Evolutionary conservation across 2,888 invertebrate genomes (phyloP).

Genomic region (Laspeyria flexula): DNA sequence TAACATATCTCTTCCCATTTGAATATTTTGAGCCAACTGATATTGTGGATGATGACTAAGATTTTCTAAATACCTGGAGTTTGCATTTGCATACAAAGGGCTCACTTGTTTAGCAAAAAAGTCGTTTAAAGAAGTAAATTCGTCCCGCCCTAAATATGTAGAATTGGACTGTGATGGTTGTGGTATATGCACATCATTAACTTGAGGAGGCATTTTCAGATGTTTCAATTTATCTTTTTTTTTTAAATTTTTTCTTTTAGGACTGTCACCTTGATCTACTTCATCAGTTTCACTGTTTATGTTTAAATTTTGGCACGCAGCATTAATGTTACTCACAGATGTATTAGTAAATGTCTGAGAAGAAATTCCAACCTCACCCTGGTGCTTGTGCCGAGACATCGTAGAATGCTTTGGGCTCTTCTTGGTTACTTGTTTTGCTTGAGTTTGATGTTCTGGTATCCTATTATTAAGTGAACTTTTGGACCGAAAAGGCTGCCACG

Average conservation of each 20-base stretch:
- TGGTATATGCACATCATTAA: conserved; percentile 34
- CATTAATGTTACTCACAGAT: conserved; percentile 41
- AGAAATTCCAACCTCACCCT: conserved; percentile 27
- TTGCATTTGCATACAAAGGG: conserved; percentile 65
- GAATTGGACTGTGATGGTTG: conserved; percentile 29
- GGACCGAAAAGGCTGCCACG: conserved; percentile 54
- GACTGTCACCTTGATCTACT: conserved; percentile 39
- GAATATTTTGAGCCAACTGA: conserved; percentile 57
- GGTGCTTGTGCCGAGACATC: conserved; percentile 33
- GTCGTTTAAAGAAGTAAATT: conserved; percentile 58
- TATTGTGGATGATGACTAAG: conserved; percentile 71
- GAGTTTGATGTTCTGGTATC: conserved; percentile 44
- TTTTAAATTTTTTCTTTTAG: conserved; percentile 65
- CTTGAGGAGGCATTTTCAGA: conserved; percentile 54
- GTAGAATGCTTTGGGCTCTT: conserved; percentile 26
- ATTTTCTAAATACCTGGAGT: conserved; percentile 73
- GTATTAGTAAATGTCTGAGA: conserved; percentile 33
- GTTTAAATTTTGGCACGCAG: conserved; percentile 48
- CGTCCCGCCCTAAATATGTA: conserved; percentile 24
- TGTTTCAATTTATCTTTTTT: conserved; percentile 66
- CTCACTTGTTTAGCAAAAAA: conserved; percentile 61
- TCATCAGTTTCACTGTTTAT: conserved; percentile 48
- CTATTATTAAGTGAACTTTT: conserved; percentile 50
- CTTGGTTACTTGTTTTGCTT: conserved; percentile 27
- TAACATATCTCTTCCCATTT: conserved; percentile 23